Conservation (phyloP, 2,797 vertebrate species). For the Rhinella marina region DNA sequence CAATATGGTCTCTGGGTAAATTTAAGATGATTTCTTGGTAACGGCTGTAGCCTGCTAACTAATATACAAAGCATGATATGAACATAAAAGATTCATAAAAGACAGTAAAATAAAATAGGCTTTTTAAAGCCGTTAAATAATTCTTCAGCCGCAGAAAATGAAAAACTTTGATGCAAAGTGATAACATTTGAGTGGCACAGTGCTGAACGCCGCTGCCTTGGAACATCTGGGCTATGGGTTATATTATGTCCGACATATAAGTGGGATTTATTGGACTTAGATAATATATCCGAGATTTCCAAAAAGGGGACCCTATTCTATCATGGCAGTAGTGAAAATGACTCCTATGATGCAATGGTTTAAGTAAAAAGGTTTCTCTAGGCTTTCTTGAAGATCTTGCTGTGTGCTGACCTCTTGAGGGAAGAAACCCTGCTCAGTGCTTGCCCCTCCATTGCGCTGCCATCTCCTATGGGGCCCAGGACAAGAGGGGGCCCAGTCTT, state of each 20-base stretch:
- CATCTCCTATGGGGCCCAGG: too few relatives aligned
- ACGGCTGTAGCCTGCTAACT: constrained; percentile 13
- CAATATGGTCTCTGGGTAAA: constrained; percentile 16
- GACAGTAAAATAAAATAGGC: constrained; percentile 26
- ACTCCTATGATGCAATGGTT: not conserved
- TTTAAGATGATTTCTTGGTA: constrained; percentile 22
- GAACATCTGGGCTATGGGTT: not conserved
- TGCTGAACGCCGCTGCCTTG: not conserved
- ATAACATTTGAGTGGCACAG: constrained; percentile 1
- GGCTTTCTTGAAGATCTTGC: too few relatives aligned
- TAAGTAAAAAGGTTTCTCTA: not conserved
- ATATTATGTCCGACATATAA: not conserved
- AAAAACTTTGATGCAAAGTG: constrained; percentile 13
- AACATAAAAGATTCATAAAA: constrained; percentile 31
- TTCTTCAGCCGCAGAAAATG: not conserved
- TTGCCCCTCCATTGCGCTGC: too few relatives aligned
- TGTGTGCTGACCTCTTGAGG: too few relatives aligned
- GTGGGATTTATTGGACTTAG: too few relatives aligned
- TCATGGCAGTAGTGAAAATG: not conserved
- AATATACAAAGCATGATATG: constrained; percentile 39
- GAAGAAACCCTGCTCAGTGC: too few relatives aligned
- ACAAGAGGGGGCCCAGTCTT: too few relatives aligned
- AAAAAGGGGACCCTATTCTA: not conserved
- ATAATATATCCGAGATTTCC: too few relatives aligned
- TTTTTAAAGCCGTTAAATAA: constrained; percentile 10